Percentiles rank a stretch among this genome's conserved stretches.
Evolutionary conservation across 2,797 vertebrate genomes (phyloP).

Genomic region (Lateolabrax maculatus): DNA sequence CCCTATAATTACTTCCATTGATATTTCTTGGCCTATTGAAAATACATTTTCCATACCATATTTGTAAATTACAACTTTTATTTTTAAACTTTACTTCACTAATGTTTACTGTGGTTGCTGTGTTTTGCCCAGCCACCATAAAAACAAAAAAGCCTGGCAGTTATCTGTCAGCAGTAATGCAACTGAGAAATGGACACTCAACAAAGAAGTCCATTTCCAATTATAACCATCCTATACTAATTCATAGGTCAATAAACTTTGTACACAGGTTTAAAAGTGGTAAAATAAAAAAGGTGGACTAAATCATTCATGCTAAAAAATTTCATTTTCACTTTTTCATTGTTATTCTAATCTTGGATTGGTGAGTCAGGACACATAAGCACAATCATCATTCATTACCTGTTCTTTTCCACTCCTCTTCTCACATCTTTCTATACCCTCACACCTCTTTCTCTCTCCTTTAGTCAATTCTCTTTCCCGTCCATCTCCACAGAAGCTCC

Average conservation of each 20-base stretch:
- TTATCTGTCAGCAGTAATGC: background rate
- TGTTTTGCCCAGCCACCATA: background rate
- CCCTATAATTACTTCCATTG: background rate
- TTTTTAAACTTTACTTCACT: no score
- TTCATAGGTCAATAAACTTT: constrained; percentile 15
- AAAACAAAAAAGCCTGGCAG: background rate
- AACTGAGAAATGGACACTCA: constrained; percentile 9
- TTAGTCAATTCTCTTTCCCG: constrained; percentile 55
- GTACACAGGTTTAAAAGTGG: constrained; percentile 19
- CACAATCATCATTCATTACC: constrained; percentile 69
- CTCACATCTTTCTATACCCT: constrained; percentile 56
- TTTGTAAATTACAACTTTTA: background rate
- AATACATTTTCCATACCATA: background rate
- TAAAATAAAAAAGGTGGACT: constrained; percentile 17
- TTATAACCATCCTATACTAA: constrained; percentile 1
- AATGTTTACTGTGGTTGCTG: background rate
- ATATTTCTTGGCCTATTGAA: background rate
- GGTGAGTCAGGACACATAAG: constrained; percentile 60
- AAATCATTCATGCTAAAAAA: constrained; percentile 22
- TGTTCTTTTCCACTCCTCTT: constrained; percentile 69
- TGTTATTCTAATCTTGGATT: constrained; percentile 47
- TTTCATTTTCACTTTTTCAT: background rate
- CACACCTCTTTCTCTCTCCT: constrained; percentile 62
- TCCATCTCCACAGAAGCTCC: constrained; percentile 56
- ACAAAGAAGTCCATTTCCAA: constrained; percentile 11